These are phyloP conservation scores for Alectura lathami DNA, from an alignment of 2,113 vertebrate genomes.

Conservation along the genomic window DNA sequence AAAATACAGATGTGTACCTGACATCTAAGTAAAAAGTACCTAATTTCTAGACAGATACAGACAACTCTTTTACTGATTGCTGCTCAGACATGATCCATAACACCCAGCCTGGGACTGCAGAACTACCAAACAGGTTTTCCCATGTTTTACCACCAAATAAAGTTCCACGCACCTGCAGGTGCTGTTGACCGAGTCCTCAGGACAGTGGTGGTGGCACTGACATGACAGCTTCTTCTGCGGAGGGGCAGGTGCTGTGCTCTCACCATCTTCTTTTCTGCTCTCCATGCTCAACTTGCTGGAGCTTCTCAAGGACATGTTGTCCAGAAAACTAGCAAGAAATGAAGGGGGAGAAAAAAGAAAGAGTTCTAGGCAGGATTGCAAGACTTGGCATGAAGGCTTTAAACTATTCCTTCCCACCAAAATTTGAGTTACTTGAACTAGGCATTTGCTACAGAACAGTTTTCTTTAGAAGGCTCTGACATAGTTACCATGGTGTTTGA, in stretches of 20 bases:
- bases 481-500: not conserved
- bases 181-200: slow-evolving; percentile 91
- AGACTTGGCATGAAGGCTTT: not conserved
- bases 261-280: slow-evolving; percentile 80
- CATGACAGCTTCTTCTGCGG: slow-evolving; percentile 87
- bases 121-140: not conserved
- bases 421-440: not conserved
- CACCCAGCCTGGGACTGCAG: not conserved
- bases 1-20: not conserved
- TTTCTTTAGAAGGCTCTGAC: not conserved
- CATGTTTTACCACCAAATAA: not conserved
- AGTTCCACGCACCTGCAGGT: slow-evolving; percentile 89
- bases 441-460: not conserved
- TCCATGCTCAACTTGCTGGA: slow-evolving; percentile 84
- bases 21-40: not conserved
- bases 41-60: not conserved
- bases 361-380: not conserved
- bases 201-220: slow-evolving; percentile 92
- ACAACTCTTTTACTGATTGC: not conserved
- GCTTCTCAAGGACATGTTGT: slow-evolving; percentile 87
- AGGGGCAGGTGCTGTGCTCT: slow-evolving; percentile 80
- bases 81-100: not conserved
- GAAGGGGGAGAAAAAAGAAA: not conserved
- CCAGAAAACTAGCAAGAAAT: slow-evolving; percentile 80
- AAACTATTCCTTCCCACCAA: not conserved